phyloP scores from a whole-genome alignment of 2,113 vertebrate species.

The Lophius piscatorius region DNA sequence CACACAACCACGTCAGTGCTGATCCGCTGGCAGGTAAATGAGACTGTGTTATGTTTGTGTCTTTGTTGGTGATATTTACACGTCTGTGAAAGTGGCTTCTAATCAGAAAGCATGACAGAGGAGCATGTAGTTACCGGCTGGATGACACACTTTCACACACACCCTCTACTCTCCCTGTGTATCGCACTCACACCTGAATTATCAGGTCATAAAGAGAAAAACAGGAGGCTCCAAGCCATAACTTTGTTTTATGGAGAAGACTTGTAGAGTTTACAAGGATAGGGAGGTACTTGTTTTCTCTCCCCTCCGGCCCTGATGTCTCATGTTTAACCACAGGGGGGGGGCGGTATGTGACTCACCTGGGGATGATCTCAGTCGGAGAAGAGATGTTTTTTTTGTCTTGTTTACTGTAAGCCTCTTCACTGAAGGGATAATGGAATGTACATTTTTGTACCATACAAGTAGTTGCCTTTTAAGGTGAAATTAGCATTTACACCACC shows the following conservation, averaged over 20 bases:
- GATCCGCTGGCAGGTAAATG: slow-evolving; percentile 92
- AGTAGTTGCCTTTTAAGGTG: not conserved
- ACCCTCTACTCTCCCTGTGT: slow-evolving; percentile 3
- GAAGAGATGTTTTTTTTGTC: not conserved
- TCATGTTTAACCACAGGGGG: slow-evolving; percentile 43
- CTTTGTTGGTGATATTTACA: slow-evolving; percentile 27
- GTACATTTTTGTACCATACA: no score
- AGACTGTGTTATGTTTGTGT: not conserved
- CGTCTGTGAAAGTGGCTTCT: slow-evolving; percentile 30
- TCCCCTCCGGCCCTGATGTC: slow-evolving; percentile 34
- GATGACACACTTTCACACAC: slow-evolving; percentile 11
- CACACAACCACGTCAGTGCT: slow-evolving; percentile 96
- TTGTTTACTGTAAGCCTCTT: slow-evolving; percentile 6
- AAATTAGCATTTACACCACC: slow-evolving; percentile 1
- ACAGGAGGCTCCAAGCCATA: slow-evolving; percentile 47
- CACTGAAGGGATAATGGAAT: not conserved
- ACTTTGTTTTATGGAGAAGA: slow-evolving; percentile 64
- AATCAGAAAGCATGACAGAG: slow-evolving; percentile 44
- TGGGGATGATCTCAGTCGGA: slow-evolving; percentile 31
- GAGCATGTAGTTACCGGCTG: not conserved
- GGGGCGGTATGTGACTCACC: slow-evolving; percentile 33
- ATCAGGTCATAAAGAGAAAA: slow-evolving; percentile 58
- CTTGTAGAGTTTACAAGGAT: slow-evolving; percentile 63
- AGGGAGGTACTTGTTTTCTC: slow-evolving; percentile 34
- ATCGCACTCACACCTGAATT: slow-evolving; percentile 55